These are phyloP conservation scores for Erethizon dorsatum DNA, from an alignment of 2,797 vertebrate species.

Conservation along the genomic window DNA sequence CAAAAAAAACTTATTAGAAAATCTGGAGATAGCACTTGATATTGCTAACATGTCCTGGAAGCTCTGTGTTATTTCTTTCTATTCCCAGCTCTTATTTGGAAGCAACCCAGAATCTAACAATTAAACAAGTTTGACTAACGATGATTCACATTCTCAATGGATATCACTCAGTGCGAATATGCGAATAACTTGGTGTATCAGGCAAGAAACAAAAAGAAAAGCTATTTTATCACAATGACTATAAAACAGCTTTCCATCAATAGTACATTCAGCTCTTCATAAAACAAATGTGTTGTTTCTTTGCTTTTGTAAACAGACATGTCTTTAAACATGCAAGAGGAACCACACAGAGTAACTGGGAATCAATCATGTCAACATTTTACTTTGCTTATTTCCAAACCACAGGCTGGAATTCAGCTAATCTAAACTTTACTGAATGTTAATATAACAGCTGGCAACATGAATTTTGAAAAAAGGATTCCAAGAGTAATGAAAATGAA, in stretches of 20 bases:
- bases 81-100: constrained; percentile 70
- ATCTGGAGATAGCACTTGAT: constrained; percentile 63
- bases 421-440: constrained; percentile 70
- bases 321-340: constrained; percentile 70
- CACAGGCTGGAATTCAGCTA: constrained; percentile 70
- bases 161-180: constrained; percentile 16
- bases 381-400: constrained; percentile 69
- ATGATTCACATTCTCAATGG: constrained; percentile 61
- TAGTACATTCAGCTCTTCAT: constrained; percentile 42
- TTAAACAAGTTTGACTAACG: constrained; percentile 52
- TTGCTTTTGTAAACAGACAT: constrained; percentile 66
- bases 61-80: constrained; percentile 22
- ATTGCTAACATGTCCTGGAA: constrained; percentile 66
- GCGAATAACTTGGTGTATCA: neutral
- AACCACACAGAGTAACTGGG: constrained; percentile 69
- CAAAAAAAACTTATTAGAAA: constrained; percentile 78
- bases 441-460: constrained; percentile 62
- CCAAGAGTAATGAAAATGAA: constrained; percentile 73
- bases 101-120: constrained; percentile 63
- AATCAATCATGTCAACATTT: constrained; percentile 76
- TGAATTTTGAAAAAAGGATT: constrained; percentile 41
- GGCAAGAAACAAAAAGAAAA: constrained; percentile 7
- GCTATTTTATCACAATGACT: neutral
- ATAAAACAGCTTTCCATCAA: constrained; percentile 20
- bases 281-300: constrained; percentile 70